phyloP scores from a whole-genome alignment of 2,797 vertebrate species.

The Sphenodon punctatus region DNA sequence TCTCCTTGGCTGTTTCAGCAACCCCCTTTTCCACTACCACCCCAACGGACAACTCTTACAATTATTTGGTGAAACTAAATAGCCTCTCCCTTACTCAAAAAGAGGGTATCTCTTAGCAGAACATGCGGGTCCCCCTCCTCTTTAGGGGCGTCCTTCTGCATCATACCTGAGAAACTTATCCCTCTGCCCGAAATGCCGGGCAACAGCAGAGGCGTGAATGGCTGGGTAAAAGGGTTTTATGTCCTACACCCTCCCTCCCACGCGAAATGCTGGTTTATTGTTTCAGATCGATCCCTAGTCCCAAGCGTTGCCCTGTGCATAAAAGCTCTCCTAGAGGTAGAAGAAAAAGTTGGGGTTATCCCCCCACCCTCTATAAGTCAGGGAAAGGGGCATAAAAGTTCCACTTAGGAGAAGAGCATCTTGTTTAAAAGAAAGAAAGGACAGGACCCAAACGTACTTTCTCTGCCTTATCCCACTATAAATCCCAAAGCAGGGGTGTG shows the following conservation, averaged over 20 bases:
- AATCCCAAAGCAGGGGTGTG: conserved; percentile 28
- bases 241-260: not conserved
- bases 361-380: not conserved
- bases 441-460: conserved; percentile 7
- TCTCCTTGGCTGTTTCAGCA: not conserved
- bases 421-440: conserved; percentile 12
- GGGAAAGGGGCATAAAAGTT: not conserved
- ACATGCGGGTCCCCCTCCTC: not conserved
- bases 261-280: not conserved
- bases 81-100: conserved; percentile 17
- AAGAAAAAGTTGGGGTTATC: not conserved
- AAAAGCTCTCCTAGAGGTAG: not conserved
- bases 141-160: not conserved
- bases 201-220: not conserved
- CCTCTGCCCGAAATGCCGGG: fast-evolving
- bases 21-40: not conserved
- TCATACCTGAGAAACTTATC: not conserved
- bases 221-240: not conserved
- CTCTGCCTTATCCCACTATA: conserved; percentile 21
- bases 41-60: conserved; percentile 30
- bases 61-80: conserved; percentile 56
- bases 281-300: not conserved
- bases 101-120: not conserved
- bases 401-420: not conserved
- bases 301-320: conserved; percentile 1